Percentiles rank a stretch among this genome's conserved stretches.
These are phyloP conservation scores for Palythoa grandiflora DNA, from an alignment of 92 coral and sea anemone genomes.

Conservation along the genomic window DNA sequence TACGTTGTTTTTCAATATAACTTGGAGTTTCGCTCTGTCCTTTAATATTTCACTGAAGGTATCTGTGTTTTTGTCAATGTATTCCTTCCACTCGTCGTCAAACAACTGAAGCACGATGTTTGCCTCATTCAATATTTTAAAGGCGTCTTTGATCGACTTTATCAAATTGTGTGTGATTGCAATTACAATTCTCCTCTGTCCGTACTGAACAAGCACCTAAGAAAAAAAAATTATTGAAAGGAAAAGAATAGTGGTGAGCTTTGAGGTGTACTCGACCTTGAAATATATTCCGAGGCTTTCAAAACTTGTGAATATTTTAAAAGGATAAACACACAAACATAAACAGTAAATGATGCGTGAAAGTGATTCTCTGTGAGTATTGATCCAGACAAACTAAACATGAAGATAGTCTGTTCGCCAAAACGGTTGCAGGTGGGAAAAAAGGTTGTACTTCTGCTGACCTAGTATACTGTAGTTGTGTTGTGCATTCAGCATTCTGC, in stretches of 20 bases:
- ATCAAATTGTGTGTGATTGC: background rate
- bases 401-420: slow-evolving; percentile 2
- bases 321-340: slow-evolving; percentile 2
- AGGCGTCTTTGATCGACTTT: slow-evolving; percentile 6
- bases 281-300: slow-evolving; percentile 24
- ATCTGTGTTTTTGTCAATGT: background rate
- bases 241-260: slow-evolving; percentile 32
- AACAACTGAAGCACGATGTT: slow-evolving; percentile 18
- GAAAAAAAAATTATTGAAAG: slow-evolving; percentile 31
- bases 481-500: too few relatives aligned
- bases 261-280: slow-evolving; percentile 34
- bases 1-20: slow-evolving; percentile 1
- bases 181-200: background rate
- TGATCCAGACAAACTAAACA: slow-evolving; percentile 19
- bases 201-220: slow-evolving; percentile 29
- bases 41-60: background rate
- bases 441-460: too few relatives aligned
- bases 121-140: slow-evolving; percentile 7
- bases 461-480: too few relatives aligned
- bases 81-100: slow-evolving; percentile 21
- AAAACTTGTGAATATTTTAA: slow-evolving; percentile 17
- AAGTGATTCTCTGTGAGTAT: slow-evolving; percentile 31
- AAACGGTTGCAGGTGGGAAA: too few relatives aligned
- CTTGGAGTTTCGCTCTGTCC: background rate
- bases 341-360: background rate